Evolutionary conservation across 2,888 invertebrate species (phyloP), one percentile per base, ranked within the genome.

Genomic region (Malthinus flaveolus): DNA sequence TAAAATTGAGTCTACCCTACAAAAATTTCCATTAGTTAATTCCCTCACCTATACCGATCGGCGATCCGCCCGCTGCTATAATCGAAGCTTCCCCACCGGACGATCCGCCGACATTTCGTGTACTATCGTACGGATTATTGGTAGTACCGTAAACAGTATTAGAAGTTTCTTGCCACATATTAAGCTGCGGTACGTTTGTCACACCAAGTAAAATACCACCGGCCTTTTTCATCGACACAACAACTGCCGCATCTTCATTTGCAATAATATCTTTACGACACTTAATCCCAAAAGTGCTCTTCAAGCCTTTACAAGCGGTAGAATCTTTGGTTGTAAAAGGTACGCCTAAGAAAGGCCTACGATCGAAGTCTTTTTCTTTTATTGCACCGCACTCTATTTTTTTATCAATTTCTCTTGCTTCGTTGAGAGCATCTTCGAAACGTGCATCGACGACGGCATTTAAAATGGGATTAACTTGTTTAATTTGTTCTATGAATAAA

Each of bases 261-360:
- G 91, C 88, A 9, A 84, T 83, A 37, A 81, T 74, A 62, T 85
- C 81, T 59, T 81, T 82, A 0, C 97, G 83, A 1, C 82, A 75
- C 0, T 80, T 6, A 48, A 91, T 71, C 2, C 91, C 93, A 67
- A 91, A 82, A 0, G 91, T 86, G 71, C 87, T 85, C 0, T 84
- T 77, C 79, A 90, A 80, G 73, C 93, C 95, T 72, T 84, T 80
- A 0, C 90, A 89, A 6, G 87, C 85, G 57, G 93, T 91, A 52
- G 91, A 90, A 75, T 97, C 97, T 77, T 97, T 97, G 0, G 91
- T 87, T 5, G 95, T 93, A 75, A 97, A 93, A 0, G 97, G 97
- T 5, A 97, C 89, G 6, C 97, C 94, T 51, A 97, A 81, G 71
- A 95, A 91, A 3, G 95, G 94, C 77, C 87, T 89, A 11, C 84